Evolutionary conservation across 2,797 vertebrate species (phyloP), one percentile per base, ranked within the genome.

Genomic region (Serranus cabrilla): DNA sequence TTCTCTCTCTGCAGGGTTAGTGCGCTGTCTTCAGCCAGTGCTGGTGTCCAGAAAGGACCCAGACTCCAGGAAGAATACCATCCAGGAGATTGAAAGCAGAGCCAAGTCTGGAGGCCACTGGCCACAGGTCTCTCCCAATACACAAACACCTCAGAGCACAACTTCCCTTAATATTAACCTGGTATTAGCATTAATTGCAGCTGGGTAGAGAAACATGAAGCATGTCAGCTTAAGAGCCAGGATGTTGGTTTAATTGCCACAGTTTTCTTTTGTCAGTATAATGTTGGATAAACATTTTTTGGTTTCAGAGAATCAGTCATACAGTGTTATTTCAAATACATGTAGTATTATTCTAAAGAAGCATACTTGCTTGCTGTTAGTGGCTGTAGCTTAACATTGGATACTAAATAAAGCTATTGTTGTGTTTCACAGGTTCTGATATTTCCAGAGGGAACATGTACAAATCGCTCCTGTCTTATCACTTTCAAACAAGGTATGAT

Each of bases 361-460:
- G 46, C 11, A 18, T 16, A 11, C 45, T 65, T 18, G 12, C 25
- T 17, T 31, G 10, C 43, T 25, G 3, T 39, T 2, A 13, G 3
- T 2, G 4, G 7, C 17, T 42, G 4, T 20, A 20, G 5, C 14
- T 25, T 51, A 17, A 25, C 23, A 37, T 27, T 18, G 1, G 4
- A 47, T 50, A 40, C 3, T 42, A 43, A 3, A 50, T 49, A 4
- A 18, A 23, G 43, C 12, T 42, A 2, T 49, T 20, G 17, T 86
- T 83, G 52, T 93, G 81, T 83, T 78, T 54, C 21, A 27, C 87
- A 99, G 98, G 87, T 99, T 83, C 92, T 99, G 71, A 95, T 99
- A 93, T 99, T 99, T 86, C 97, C 98, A 82, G 98, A 99, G 90
- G 98, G 98, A 63, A 99, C 98, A 17, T 99, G 98, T 88, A 99